Base-by-base conservation (phyloP, 2,113 vertebrate genomes). In the Scytalopus superciliaris region DNA sequence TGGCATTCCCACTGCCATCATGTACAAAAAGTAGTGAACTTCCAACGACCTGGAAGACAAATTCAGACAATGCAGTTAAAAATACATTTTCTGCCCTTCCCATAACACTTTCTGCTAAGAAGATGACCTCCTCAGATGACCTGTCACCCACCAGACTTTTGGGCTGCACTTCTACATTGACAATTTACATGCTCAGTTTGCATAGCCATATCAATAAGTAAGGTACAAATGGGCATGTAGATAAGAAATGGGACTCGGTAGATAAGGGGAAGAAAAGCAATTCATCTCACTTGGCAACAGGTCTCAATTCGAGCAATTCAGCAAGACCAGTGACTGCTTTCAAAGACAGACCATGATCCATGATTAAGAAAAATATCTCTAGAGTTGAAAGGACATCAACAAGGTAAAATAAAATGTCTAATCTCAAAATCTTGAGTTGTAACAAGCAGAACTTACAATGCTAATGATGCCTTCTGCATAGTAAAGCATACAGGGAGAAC, bases 1-100 rank as follows among this genome's bases (percentile, higher is more conserved):
- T 98, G 5, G 99, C 99, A 10, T 97, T 98, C 69, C 98, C 98
- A 28, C 97, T 99, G 91, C 98, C 98, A 96, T 99, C 99, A 5
- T 99, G 99, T 92, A 99, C 99, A 92, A 99, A 99, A 94, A 99
- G 98, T 84, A 99, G 98, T 19, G 99, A 99, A 97, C 99, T 99
- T 96, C 99, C 99, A n/a, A 99, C 99, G 15, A 99, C 99, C 99
- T 99, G 94, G 76, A 75, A 87, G 52, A 73, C 53, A 84, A 57
- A 91, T 79, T 23, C 49, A 81, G 69, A 59, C 19, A 21, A 63
- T 2, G 33, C 17, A 28, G 56, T 92, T 93, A 88, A 72, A 80
- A 67, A n/a, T 7, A 25, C 27, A 81, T 35, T 49, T 56, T 55
- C 11, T 52, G 16, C 25, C 78, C 35, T 90, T 10, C 24, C 33